Evolutionary conservation across 2,113 vertebrate genomes (phyloP), one percentile per base, ranked within the genome.

Genomic region (Ifrita kowaldi): DNA sequence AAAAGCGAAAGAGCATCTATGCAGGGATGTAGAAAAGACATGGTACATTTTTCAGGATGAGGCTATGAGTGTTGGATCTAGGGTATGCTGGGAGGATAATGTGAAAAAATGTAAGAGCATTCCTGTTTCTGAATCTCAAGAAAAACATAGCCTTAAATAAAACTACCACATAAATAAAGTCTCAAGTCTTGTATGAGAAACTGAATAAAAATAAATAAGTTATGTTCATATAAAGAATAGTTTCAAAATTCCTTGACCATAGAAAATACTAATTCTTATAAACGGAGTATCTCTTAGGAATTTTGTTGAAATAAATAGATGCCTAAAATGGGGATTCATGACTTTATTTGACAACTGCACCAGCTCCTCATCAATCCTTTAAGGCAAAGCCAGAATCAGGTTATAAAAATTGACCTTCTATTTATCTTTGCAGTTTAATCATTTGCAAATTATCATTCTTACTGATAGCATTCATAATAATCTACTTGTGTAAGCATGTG

Each of bases 301-400:
- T 93, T 92, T 80, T 84, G 56, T 90, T 94, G 88, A 92, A 93
- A 88, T 86, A 91, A 93, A 90, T 86, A 93, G 37, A 93, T 92
- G 59, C 60, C 68, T 93, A 75, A 94, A 84, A 81, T 84, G 59
- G 64, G 71, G 32, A 84, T 95, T 92, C 33, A 7, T 47, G 1
- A 37, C 60, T 91, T 88, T 50, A 63, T 90, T 96, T 91, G 78
- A 80, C 78, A 65, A 75, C 93, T 88, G 33, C 74, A 78, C 57
- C 44, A 78, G 10, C 35, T 86, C n/a, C 35, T 90, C 80, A 41
- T 84, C 76, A 89, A 26, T 95, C 90, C 47, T 90, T 78, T 59
- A 41, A 35, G 68, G 50, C 68, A 84, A 93, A 88, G 47, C 46
- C 56, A 77, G 68, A 59, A 70, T 77, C 55, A 57, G 42, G 55